Evolutionary conservation across 1,140 invertebrate genomes (phyloP).

Genomic region (Doryteuthis pealeii): DNA sequence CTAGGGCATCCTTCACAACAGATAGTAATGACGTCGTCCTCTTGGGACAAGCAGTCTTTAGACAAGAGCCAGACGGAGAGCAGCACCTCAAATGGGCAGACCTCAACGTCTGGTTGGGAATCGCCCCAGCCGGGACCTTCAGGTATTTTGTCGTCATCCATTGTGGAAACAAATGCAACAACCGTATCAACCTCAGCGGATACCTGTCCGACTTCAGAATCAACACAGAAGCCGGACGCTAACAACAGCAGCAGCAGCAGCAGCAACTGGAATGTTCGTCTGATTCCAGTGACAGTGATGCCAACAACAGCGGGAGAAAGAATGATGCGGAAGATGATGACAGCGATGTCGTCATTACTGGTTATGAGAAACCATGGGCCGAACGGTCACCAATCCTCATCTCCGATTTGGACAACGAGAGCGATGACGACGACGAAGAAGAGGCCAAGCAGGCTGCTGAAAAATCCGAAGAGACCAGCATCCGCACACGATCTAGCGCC

Average conservation of each 20-base stretch:
- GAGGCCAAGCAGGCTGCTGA: slow-evolving; percentile 24
- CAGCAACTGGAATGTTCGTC: neutral
- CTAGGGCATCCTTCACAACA: slow-evolving; percentile 4
- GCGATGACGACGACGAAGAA: slow-evolving; percentile 15
- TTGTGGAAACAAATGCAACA: slow-evolving; percentile 6
- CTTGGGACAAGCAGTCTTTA: neutral
- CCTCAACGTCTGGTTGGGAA: slow-evolving; percentile 43
- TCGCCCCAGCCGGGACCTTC: slow-evolving; percentile 48
- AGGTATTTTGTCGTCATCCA: slow-evolving; percentile 20
- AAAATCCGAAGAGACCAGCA: neutral
- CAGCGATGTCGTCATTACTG: slow-evolving; percentile 57
- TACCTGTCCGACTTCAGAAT: neutral
- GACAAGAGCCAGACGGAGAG: neutral
- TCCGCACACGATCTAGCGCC: neutral
- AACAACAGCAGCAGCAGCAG: neutral
- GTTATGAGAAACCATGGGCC: slow-evolving; percentile 63
- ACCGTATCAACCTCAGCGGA: neutral
- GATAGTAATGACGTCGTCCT: neutral
- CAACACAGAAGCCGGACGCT: neutral
- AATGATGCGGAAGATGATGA: slow-evolving; percentile 26
- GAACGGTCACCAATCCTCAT: slow-evolving; percentile 64
- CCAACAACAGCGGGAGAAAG: slow-evolving; percentile 9
- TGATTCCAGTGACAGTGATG: slow-evolving; percentile 24
- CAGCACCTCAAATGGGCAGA: slow-evolving; percentile 30
- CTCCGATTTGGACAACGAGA: slow-evolving; percentile 54